phyloP scores from a whole-genome alignment of 2,113 vertebrate species.

The Brienomyrus longianalis region DNA sequence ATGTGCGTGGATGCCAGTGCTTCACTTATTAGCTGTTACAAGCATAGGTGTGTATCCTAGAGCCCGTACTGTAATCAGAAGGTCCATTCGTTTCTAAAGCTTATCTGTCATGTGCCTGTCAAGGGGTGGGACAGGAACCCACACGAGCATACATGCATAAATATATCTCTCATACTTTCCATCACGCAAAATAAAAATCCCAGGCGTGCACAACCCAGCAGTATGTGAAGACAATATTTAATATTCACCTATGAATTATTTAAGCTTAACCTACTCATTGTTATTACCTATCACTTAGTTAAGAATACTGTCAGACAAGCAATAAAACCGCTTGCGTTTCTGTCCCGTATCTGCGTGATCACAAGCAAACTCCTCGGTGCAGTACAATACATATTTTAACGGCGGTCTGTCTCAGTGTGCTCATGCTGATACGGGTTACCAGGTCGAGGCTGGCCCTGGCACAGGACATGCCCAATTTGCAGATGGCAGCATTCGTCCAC shows the following conservation, averaged over 20 bases:
- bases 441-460: not conserved
- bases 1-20: not conserved
- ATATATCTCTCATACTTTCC: not conserved
- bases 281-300: not conserved
- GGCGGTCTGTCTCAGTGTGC: not conserved
- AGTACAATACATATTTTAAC: not conserved
- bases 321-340: not conserved
- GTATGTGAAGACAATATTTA: not conserved
- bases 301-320: not conserved
- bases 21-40: not conserved
- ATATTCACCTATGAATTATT: not conserved
- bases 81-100: constrained; percentile 36
- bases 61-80: not conserved
- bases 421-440: not conserved
- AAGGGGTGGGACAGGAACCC: not conserved
- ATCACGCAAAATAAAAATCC: not conserved
- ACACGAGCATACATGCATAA: too few relatives aligned
- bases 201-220: not conserved
- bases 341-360: not conserved
- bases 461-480: not conserved
- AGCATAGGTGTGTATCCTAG: not conserved
- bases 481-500: not conserved
- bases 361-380: not conserved
- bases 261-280: not conserved
- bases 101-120: constrained; percentile 45